Evolutionary conservation across 2,113 vertebrate genomes (phyloP).

Genomic region (Rhegmatorhina hoffmannsi): DNA sequence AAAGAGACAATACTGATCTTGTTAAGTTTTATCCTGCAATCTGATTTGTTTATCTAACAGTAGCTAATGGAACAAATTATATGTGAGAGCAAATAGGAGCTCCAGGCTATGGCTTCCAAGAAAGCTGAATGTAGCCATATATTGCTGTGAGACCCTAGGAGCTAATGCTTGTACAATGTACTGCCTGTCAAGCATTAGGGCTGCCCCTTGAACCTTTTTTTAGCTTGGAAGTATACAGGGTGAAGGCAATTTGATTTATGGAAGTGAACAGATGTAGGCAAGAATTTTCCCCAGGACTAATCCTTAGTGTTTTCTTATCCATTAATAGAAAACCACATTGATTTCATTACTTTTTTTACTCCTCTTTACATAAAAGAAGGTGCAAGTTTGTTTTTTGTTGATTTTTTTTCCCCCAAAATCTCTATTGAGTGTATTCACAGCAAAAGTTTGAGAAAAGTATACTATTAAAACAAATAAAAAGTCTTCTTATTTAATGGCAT

Average conservation of each 20-base stretch:
- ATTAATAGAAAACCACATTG: background rate
- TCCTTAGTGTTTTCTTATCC: background rate
- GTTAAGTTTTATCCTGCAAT: background rate
- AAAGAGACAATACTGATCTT: background rate
- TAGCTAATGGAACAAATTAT: background rate
- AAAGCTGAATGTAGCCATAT: background rate
- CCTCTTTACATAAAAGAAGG: background rate
- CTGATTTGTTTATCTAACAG: background rate
- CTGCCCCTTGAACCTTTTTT: fast-evolving
- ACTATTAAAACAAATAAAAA: background rate
- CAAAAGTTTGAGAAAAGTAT: background rate
- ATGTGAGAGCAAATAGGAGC: background rate
- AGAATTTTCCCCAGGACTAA: background rate
- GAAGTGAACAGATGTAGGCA: background rate
- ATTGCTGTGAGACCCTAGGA: background rate
- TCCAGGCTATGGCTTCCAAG: background rate
- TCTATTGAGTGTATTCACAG: background rate
- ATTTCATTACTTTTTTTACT: background rate
- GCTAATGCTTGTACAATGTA: background rate
- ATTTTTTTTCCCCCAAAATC: fast-evolving
- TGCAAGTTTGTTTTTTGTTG: background rate
- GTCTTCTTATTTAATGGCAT: background rate
- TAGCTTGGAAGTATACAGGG: background rate
- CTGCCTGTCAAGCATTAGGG: background rate
- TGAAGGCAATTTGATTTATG: background rate